Conservation (phyloP, 2,113 vertebrate genomes). For the Dromaius novaehollandiae region DNA sequence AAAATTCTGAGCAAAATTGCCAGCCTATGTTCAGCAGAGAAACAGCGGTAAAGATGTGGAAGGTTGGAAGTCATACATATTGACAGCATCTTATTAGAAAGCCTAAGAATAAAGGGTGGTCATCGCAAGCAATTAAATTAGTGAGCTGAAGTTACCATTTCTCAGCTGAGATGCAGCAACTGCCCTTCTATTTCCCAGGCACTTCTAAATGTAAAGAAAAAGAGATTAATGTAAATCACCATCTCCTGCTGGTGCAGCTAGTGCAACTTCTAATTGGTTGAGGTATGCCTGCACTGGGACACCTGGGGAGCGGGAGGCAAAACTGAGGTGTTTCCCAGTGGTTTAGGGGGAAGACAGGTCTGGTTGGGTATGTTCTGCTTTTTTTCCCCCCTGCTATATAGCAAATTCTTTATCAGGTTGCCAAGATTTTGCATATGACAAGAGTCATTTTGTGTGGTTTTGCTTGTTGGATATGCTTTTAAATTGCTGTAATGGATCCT, state of each 20-base stretch:
- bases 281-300: neutral
- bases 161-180: neutral
- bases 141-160: neutral
- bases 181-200: neutral
- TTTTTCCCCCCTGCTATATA: neutral
- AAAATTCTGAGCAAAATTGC: neutral
- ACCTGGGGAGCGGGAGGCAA: neutral
- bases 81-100: neutral
- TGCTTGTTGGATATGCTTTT: conserved; percentile 25
- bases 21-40: neutral
- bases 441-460: neutral
- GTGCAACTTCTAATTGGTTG: neutral
- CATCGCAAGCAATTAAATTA: conserved; percentile 3
- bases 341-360: neutral
- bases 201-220: neutral
- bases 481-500: conserved; percentile 29
- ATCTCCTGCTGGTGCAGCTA: neutral
- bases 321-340: neutral
- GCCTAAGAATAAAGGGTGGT: neutral
- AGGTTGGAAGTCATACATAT: neutral
- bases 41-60: neutral
- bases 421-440: conserved; percentile 14
- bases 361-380: accelerated
- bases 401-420: conserved; percentile 15
- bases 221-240: neutral